phyloP scores from a whole-genome alignment of 2,888 invertebrate genomes.

The Andrena fulva region DNA sequence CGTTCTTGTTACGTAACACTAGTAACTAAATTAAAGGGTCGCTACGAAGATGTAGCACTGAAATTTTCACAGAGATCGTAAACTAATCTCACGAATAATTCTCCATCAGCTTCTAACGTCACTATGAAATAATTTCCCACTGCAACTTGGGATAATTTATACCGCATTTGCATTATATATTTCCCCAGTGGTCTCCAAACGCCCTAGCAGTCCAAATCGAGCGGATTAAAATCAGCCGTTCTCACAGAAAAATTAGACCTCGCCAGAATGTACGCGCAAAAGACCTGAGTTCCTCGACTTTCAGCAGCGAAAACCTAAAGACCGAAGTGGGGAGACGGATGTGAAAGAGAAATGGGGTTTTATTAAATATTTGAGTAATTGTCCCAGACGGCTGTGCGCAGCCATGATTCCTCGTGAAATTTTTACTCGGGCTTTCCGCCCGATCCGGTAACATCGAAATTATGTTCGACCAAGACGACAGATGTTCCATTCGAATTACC shows the following conservation, averaged over 20 bases:
- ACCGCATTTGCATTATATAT: no score
- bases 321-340: neutral
- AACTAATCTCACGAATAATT: no score
- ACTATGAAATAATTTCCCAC: no score
- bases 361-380: constrained; percentile 38
- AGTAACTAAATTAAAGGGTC: no score
- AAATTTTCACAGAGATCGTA: no score
- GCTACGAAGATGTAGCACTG: no score
- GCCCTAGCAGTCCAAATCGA: no score
- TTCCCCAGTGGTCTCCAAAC: no score
- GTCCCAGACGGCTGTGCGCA: neutral
- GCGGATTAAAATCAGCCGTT: no score
- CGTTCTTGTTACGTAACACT: no score
- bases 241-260: neutral
- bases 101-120: no score
- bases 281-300: neutral
- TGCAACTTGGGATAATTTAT: no score
- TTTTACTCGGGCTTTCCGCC: neutral
- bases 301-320: neutral
- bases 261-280: neutral
- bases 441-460: neutral
- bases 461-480: constrained; percentile 6
- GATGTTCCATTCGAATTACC: constrained; percentile 14
- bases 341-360: constrained; percentile 13
- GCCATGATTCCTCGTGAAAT: neutral